These are phyloP conservation scores for Cebidichthys violaceus DNA, from an alignment of 2,113 vertebrate genomes.

Conservation along the genomic window DNA sequence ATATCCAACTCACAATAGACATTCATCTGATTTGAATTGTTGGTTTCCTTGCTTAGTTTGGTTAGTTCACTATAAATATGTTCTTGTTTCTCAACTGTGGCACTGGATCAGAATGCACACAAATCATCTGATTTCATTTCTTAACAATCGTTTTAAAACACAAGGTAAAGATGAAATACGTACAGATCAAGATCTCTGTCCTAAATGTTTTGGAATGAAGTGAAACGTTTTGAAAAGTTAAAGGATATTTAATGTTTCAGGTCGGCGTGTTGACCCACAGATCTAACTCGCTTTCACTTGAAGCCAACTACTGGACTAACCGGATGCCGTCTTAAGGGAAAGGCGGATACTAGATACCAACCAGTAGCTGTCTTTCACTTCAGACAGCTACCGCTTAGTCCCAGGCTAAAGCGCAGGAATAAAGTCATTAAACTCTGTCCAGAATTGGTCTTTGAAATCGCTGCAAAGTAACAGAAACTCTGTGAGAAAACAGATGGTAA, in stretches of 20 bases:
- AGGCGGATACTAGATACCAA: background rate
- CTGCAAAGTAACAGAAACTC: background rate
- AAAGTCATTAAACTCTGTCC: background rate
- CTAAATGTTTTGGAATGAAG: constrained; percentile 19
- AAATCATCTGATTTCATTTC: background rate
- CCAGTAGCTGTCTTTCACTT: background rate
- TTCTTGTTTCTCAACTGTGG: background rate
- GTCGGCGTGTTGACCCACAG: background rate
- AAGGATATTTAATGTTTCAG: constrained; percentile 3
- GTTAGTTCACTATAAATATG: background rate
- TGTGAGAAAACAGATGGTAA: background rate
- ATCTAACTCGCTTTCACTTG: background rate
- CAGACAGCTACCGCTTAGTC: background rate
- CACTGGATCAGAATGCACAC: constrained; percentile 5
- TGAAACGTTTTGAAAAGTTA: constrained; percentile 1
- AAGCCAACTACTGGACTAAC: background rate
- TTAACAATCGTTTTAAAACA: constrained; percentile 7
- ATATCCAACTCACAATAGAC: background rate
- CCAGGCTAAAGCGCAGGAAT: background rate
- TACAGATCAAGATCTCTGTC: constrained; percentile 19
- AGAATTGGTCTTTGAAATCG: background rate
- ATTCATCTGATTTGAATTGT: constrained; percentile 10
- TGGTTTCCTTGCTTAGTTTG: background rate
- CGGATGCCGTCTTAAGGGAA: background rate
- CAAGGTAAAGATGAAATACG: background rate